Evolutionary conservation across 1,140 invertebrate species (phyloP), one percentile per base, ranked within the genome.

Genomic region (Drosophila eugracilis): DNA sequence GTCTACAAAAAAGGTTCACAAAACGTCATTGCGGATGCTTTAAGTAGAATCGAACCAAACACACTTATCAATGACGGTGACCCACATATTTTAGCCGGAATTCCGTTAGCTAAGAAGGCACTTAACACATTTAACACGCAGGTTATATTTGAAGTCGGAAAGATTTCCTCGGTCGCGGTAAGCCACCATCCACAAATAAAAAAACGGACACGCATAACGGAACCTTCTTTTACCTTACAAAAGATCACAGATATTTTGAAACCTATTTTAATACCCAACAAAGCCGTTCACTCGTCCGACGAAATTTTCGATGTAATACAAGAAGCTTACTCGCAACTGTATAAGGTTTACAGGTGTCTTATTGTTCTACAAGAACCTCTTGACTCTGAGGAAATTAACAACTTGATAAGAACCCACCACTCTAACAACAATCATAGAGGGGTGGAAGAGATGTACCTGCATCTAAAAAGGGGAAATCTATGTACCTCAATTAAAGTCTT

Each of bases 401-500:
- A 6, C n/a, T n/a, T n/a, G 10, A 41, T 19, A 21, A 10, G 17
- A n/a, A n/a, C n/a, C n/a, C n/a, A n/a, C 17, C 17, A 15, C 17
- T 19, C 37, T 19, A 39, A 39, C 12, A 42, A 42, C 12, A 42
- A 42, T 6, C 17, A 39, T 42, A 21, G 39, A 21, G 39, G 19
- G 19, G 19, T 42, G 12, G 9, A 42, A 21, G 19, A 42, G 39
- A 42, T 42, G 19, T 41, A 41, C 17, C 17, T 12, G 4, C 19
- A 41, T 21, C 39, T 42, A 22, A 42, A 42, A n/a, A n/a, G n/a
- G n/a, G n/a, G 19, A 22, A 42, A 42, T 22, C 12, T n/a, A 21
- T 22, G 19, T 42, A 42, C 19, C 37, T n/a, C n/a, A n/a, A n/a
- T n/a, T n/a, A n/a, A n/a, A n/a, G n/a, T n/a, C n/a, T n/a, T n/a